These are phyloP conservation scores for Lamprologus ornatipinnis DNA, from an alignment of 2,113 vertebrate genomes.

Conservation along the genomic window DNA sequence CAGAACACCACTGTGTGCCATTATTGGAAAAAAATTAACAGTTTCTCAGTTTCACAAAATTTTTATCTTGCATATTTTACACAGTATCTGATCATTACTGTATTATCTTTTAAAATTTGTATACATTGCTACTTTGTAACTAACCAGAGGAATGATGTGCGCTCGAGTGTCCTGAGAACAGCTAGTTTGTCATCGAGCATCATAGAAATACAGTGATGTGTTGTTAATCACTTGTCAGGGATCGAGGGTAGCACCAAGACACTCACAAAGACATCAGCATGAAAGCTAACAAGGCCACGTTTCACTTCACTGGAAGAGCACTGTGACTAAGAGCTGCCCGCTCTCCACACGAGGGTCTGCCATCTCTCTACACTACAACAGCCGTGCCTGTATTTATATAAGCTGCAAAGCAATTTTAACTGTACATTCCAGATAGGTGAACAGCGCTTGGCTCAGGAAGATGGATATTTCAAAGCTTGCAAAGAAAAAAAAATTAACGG, in stretches of 20 bases:
- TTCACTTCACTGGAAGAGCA: not conserved
- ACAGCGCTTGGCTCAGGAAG: conserved; percentile 55
- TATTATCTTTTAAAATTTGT: not conserved
- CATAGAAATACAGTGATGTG: not conserved
- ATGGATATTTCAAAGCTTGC: conserved; percentile 62
- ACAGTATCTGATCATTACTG: not conserved
- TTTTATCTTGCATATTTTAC: not conserved
- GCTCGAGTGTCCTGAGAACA: not conserved
- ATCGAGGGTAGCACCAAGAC: conserved; percentile 39
- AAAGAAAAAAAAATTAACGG: conserved; percentile 26
- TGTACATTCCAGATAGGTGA: conserved; percentile 74
- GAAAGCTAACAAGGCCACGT: not conserved
- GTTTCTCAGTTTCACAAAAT: not conserved
- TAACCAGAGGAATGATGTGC: not conserved
- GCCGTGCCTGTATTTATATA: conserved; percentile 61
- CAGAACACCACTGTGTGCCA: not conserved
- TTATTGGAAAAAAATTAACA: rapidly evolving
- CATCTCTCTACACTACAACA: conserved; percentile 33
- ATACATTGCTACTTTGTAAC: not conserved
- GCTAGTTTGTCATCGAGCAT: not conserved
- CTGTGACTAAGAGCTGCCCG: conserved; percentile 15
- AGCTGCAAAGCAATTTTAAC: conserved; percentile 60
- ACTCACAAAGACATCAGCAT: conserved; percentile 19
- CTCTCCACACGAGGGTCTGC: conserved; percentile 23
- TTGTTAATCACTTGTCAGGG: conserved; percentile 21